Evolutionary conservation across 1,140 invertebrate genomes (phyloP), one percentile per base, ranked within the genome.

Genomic region (Pseudomyrmex concolor): DNA sequence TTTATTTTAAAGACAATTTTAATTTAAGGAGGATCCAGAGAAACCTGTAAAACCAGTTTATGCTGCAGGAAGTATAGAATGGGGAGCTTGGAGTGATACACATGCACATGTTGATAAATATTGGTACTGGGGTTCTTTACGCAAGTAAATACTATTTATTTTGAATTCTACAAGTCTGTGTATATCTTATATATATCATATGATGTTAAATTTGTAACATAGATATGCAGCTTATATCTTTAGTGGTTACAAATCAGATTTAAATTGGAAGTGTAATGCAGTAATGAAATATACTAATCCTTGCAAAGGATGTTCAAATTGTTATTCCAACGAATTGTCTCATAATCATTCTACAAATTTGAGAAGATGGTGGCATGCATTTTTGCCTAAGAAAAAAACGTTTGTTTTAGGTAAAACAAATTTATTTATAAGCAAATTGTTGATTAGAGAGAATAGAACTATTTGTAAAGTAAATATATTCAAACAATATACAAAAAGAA

Each of bases 31-130:
- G 71, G 88, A 94, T 91, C 83, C 90, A 67, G 94, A 95, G 67
- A 92, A 94, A 57, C 92, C 95, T 0, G 95, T 94, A 54, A 97
- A 97, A 93, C 96, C 97, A 17, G 96, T 98, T 81, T 99, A 96
- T 95, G 96, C 97, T 5, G 91, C 98, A 59, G 95, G 95, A 81
- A 94, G 95, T 1, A 93, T 99, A 60, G 96, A 98, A 91, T 97
- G 97, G 96, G 98, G 98, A 63, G 96, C 96, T 13, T 97, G 97
- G 92, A 95, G 97, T 90, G 97, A 99, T 94, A 96, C 97, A 2
- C 92, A 97, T 73, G 95, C 95, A 12, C 95, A 93, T 74, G 96
- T 96, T 84, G 96, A 97, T 78, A 97, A 97, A 91, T 98, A 98
- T 93, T 99, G 98, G 98, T 97, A 98, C 88, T 97, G 97, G 94